phyloP scores from a whole-genome alignment of 1,140 invertebrate species.

The Bombus ignitus region DNA sequence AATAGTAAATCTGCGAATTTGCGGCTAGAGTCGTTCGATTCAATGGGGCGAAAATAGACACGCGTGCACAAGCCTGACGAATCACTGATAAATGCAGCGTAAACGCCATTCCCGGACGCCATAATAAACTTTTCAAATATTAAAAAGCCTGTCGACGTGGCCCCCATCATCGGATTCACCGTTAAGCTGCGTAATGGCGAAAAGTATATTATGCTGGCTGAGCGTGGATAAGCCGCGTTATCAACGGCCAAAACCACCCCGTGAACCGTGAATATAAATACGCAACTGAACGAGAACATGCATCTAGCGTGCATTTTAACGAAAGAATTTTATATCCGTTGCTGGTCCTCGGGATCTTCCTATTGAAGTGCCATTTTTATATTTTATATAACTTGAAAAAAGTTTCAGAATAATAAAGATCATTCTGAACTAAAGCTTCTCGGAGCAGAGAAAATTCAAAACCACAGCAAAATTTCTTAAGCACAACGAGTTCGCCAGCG shows the following conservation, averaged over 20 bases:
- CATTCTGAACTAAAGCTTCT: too few relatives aligned
- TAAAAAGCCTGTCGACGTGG: conserved; percentile 20
- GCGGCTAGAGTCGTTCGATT: background rate
- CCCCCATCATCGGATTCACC: conserved; percentile 33
- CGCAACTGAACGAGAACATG: background rate
- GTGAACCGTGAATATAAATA: conserved; percentile 45
- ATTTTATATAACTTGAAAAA: background rate
- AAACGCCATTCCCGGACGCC: background rate
- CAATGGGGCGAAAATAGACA: background rate
- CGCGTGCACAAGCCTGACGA: background rate
- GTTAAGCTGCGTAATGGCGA: conserved; percentile 45
- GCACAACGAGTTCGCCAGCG: background rate
- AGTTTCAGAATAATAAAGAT: background rate
- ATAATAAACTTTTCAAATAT: conserved; percentile 39
- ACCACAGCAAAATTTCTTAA: background rate
- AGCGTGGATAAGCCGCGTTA: conserved; percentile 30
- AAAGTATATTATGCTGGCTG: conserved; percentile 37
- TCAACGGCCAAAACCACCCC: background rate
- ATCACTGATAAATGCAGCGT: conserved; percentile 17
- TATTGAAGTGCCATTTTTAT: background rate
- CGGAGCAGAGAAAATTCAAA: background rate
- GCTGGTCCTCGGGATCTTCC: too few relatives aligned
- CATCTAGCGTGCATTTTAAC: background rate
- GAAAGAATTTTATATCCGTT: background rate
- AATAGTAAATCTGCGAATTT: background rate